Evolutionary conservation across 2,113 vertebrate species (phyloP), one percentile per base, ranked within the genome.

Genomic region (Tychaedon coryphoeus): DNA sequence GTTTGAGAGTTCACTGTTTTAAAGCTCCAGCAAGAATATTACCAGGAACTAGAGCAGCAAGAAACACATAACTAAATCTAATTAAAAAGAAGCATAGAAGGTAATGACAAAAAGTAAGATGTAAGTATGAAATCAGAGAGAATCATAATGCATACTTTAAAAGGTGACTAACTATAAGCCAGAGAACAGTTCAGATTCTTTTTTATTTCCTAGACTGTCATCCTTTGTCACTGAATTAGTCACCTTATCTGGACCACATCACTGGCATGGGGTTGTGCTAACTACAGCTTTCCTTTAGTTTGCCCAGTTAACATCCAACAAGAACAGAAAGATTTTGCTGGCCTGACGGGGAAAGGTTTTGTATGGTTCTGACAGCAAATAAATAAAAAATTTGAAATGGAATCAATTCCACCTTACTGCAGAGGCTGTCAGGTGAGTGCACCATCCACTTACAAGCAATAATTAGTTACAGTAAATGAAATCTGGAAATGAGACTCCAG

Each of bases 391-490:
- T 3, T 17, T 67, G 26, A 34, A 67, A 66, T 36, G 2, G 51
- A 80, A 38, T 38, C 16, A 67, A 47, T 45, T 69, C 24, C 69
- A 79, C 57, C 88, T 51, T 86, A 66, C 50, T 65, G 67, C 74
- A 83, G 60, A 82, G 48, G 40, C 60, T 73, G 67, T 50, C 38
- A 53, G 60, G 56, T 36, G 79, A 77, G 40, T 8, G 57, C 54
- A 89, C 54, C 43, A 58, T 65, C 95, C 60, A 19, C 78, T 71
- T 48, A 75, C 28, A 36, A 14, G 79, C 60, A 94, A 65, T 91
- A 51, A 71, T 92, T 90, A 96, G 82, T 74, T 93, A 79, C 33
- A 90, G 72, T 60, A 82, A 95, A 80, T 65, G 48, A 97, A 81
- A 64, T 33, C 61, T 54, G 51, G 60, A 93, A 86, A 67, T 34